Percentiles rank a stretch among this genome's conserved stretches.
phyloP scores from a whole-genome alignment of 2,888 invertebrate species.

The Polia nebulosa region DNA sequence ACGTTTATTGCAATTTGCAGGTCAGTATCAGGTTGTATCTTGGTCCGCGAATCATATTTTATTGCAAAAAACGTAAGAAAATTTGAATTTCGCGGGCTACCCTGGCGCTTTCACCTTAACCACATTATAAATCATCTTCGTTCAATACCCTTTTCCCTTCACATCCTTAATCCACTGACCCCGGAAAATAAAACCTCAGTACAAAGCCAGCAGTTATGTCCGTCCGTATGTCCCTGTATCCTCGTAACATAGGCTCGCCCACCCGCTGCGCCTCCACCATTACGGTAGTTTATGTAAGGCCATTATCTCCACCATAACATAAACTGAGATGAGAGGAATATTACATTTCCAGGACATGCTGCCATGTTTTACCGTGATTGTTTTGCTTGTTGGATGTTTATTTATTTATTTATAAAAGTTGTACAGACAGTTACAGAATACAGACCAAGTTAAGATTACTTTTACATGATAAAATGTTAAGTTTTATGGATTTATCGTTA shows the following conservation, averaged over 20 bases:
- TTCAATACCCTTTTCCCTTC: background rate
- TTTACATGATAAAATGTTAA: too few species aligned
- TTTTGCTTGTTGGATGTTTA: slow-evolving; percentile 8
- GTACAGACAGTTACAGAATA: too few species aligned
- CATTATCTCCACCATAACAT: slow-evolving; percentile 52
- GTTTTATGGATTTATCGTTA: too few species aligned
- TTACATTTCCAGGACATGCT: slow-evolving; percentile 38
- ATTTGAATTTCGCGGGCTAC: too few species aligned
- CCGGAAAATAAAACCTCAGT: slow-evolving; percentile 11
- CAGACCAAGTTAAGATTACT: too few species aligned
- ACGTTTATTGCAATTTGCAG: too few species aligned
- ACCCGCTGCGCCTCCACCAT: slow-evolving; percentile 45
- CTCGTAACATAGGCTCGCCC: slow-evolving; percentile 34
- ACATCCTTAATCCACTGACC: background rate
- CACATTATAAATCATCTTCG: background rate
- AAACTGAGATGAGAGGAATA: slow-evolving; percentile 41
- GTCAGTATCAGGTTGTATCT: too few species aligned
- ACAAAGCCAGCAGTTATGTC: slow-evolving; percentile 34
- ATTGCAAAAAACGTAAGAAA: too few species aligned
- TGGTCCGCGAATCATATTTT: too few species aligned
- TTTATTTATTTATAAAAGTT: too few species aligned
- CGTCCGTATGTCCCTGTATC: slow-evolving; percentile 13
- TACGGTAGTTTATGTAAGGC: slow-evolving; percentile 54
- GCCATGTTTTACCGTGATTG: slow-evolving; percentile 27
- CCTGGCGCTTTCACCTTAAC: too few species aligned